Base-by-base conservation (phyloP, 2,888 invertebrate genomes). In the Callinectes sapidus region DNA sequence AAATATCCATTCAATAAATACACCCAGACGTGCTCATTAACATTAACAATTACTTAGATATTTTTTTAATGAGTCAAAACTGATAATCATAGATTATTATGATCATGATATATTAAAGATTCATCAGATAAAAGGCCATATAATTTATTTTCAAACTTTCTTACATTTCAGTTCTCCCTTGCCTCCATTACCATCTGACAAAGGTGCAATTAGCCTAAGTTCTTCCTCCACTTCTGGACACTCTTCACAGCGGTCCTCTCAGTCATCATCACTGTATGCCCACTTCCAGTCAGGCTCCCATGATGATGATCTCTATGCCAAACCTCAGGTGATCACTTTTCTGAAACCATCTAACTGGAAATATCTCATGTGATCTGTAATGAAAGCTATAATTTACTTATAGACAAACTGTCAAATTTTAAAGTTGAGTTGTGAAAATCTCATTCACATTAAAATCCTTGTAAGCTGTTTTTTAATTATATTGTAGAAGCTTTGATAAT, bases 271-370 rank as follows among this genome's bases (percentile, higher is more conserved):
- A 14, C 93, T 94, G 23, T 94, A 94, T 87, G 93, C 92, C 28
- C 94, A 94, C 87, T 94, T 94, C 90, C 92, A 93, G 28, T 93
- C 94, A 35, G 91, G 92, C 32, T 94, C 94, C 32, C 94, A 94
- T 61, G 94, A 94, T 90, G 94, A 94, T 92, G 94, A 94, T 32
- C 89, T 94, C 86, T 94, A 94, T 87, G 91, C 94, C 86, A 94
- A 93, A 88, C 94, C 94, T 93, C 91, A 92, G 93, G 94, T 94
- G 89, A 66, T 3, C 35, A 28, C 5, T 71, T 23, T n/a, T 28
- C 71, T 28, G 48, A 14, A n/a, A 39, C 13, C n/a, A n/a, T 18
- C 2, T 18, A 23, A 18, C n/a, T 0, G 39, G 61, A 71, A 28
- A 71, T 6, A 32, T 28, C 55, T 90, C 16, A 14, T 54, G 66